phyloP scores from a whole-genome alignment of 2,888 invertebrate genomes.

The Parthenolecanium corni region DNA sequence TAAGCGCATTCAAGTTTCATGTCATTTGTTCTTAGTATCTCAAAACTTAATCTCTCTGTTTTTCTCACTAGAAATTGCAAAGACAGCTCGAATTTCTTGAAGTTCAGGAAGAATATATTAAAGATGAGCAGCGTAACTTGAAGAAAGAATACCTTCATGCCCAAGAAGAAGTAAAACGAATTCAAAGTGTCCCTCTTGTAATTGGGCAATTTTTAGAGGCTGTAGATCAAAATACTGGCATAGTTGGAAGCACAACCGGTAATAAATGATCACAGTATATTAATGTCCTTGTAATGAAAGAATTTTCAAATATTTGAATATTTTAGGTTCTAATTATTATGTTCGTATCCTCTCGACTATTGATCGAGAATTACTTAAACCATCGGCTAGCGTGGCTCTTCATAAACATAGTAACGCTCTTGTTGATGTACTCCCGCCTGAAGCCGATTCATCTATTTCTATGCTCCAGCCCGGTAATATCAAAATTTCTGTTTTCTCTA shows the following conservation, averaged over 20 bases:
- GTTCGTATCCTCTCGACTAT: slow-evolving; percentile 96
- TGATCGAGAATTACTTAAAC: slow-evolving; percentile 91
- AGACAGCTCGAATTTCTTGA: slow-evolving; percentile 92
- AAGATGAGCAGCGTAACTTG: slow-evolving; percentile 95
- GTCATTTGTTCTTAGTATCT: neutral
- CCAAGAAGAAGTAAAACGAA: slow-evolving; percentile 94
- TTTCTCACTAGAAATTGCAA: slow-evolving; percentile 68
- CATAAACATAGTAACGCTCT: slow-evolving; percentile 99
- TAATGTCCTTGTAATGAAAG: neutral
- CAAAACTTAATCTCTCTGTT: no score
- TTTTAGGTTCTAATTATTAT: slow-evolving; percentile 88
- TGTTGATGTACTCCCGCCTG: slow-evolving; percentile 96
- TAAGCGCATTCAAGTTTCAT: slow-evolving; percentile 39
- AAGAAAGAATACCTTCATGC: slow-evolving; percentile 99
- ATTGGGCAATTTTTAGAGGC: slow-evolving; percentile 99
- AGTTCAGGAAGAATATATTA: slow-evolving; percentile 98
- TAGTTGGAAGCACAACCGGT: slow-evolving; percentile 90
- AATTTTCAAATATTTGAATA: no score
- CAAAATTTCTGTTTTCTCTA: neutral
- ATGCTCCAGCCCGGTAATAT: slow-evolving; percentile 80
- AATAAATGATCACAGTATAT: neutral
- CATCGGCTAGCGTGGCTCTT: slow-evolving; percentile 94
- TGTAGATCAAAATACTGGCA: slow-evolving; percentile 98
- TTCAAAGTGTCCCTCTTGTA: slow-evolving; percentile 96
- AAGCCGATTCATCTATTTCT: slow-evolving; percentile 97